Conservation (phyloP, 2,888 invertebrate species). For the Tricholauxania praeusta region DNA sequence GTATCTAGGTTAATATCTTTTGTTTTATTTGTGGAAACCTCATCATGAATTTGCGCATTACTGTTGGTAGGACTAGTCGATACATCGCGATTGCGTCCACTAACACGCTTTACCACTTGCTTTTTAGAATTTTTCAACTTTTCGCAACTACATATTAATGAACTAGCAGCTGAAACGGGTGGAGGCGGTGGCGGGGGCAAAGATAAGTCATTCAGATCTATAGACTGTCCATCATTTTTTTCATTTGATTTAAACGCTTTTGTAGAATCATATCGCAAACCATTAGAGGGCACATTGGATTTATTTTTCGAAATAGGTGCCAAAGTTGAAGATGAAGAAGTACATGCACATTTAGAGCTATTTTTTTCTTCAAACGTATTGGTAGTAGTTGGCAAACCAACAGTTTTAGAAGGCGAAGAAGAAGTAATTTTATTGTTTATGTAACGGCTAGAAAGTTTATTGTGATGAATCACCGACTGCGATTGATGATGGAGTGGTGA, state of each 20-base stretch:
- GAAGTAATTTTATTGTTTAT: constrained; percentile 51
- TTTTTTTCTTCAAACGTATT: background rate
- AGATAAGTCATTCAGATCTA: constrained; percentile 38
- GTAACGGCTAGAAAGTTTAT: constrained; percentile 57
- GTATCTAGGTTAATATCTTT: background rate
- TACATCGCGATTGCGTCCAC: constrained; percentile 45
- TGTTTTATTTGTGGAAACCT: background rate
- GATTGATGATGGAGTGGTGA: constrained; percentile 52
- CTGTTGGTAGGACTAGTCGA: constrained; percentile 49
- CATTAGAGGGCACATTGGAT: background rate
- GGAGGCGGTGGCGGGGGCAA: constrained; percentile 42
- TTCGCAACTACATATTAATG: constrained; percentile 45
- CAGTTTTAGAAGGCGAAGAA: background rate
- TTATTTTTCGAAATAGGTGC: background rate
- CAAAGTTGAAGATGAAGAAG: background rate
- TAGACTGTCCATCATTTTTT: background rate
- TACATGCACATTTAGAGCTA: constrained; percentile 22
- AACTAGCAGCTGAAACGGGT: constrained; percentile 33
- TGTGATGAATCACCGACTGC: constrained; percentile 47
- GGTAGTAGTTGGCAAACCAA: constrained; percentile 7
- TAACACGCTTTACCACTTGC: constrained; percentile 5
- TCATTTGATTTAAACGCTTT: background rate
- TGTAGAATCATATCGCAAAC: constrained; percentile 1
- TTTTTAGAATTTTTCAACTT: constrained; percentile 25
- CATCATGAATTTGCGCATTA: background rate